Evolutionary conservation across 1,140 invertebrate genomes (phyloP).

Genomic region (Micrasema longulum): DNA sequence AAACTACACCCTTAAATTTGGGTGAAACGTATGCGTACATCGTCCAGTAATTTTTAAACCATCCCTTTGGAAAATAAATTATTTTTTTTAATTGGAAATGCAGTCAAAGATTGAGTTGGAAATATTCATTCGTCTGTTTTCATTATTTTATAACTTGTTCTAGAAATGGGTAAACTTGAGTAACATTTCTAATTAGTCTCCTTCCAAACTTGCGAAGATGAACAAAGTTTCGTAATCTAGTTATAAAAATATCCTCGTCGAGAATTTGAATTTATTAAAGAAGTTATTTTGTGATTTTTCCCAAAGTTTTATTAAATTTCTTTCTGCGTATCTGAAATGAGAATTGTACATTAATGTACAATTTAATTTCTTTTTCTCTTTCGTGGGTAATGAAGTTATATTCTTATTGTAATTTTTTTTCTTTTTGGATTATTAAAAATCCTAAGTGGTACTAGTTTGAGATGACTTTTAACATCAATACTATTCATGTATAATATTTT

Average conservation of each 20-base stretch:
- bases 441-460: too few species aligned
- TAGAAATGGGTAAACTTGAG: constrained; percentile 24
- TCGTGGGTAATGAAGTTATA: constrained; percentile 16
- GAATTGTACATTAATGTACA: constrained; percentile 28
- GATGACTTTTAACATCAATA: too few species aligned
- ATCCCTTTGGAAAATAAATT: too few species aligned
- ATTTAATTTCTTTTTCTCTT: constrained; percentile 31
- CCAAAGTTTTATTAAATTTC: constrained; percentile 40
- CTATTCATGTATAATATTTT: too few species aligned
- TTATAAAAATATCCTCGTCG: constrained; percentile 41
- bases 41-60: too few species aligned
- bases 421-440: constrained; percentile 14
- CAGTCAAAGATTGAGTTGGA: too few species aligned
- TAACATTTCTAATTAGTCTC: constrained; percentile 39
- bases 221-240: constrained; percentile 36
- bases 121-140: constrained; percentile 33
- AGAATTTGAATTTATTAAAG: constrained; percentile 43
- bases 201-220: constrained; percentile 25
- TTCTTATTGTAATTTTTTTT: constrained; percentile 19
- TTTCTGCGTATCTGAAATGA: constrained; percentile 14
- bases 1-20: too few species aligned
- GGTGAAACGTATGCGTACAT: too few species aligned
- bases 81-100: too few species aligned
- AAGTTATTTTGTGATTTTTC: constrained; percentile 42
- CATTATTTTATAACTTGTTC: constrained; percentile 12